A percentile compares a stretch with the other conserved stretches of the same genome.
Conservation (phyloP, 1,140 invertebrate species). For the Teleopsis dalmanni region DNA sequence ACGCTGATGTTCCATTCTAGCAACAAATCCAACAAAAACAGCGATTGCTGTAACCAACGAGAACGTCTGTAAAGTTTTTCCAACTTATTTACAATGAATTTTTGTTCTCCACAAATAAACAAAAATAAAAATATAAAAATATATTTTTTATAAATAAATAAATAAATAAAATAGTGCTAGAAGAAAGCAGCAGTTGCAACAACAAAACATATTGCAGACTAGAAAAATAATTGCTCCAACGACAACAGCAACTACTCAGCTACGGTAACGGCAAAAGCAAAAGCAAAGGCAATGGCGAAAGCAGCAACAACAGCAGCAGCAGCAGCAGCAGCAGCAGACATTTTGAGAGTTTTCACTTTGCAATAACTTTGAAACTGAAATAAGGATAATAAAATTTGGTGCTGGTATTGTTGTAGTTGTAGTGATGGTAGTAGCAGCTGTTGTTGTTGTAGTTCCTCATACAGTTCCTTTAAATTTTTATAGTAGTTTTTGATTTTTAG, state of each 20-base stretch:
- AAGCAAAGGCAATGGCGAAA: background rate
- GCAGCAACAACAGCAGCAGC: conserved; percentile 1
- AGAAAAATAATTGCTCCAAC: no score
- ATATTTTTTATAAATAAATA: background rate
- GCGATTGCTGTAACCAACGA: no score
- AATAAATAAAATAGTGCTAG: no score
- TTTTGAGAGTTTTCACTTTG: conserved; percentile 39
- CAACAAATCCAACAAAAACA: background rate
- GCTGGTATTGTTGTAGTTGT: no score
- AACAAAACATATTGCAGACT: no score
- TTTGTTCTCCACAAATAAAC: background rate
- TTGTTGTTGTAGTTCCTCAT: no score
- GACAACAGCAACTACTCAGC: no score
- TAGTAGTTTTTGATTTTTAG: no score
- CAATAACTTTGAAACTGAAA: conserved; percentile 43
- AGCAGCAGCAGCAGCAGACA: conserved; percentile 7
- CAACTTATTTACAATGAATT: conserved; percentile 4
- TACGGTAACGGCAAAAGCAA: background rate
- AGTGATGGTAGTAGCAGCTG: no score
- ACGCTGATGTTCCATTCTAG: background rate
- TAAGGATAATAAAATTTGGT: no score
- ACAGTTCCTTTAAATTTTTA: no score
- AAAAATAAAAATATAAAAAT: background rate
- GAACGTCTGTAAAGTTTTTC: conserved; percentile 39
- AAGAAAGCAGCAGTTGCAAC: no score